Conservation (phyloP, 2,797 vertebrate species). For the Anguilla obscura region DNA sequence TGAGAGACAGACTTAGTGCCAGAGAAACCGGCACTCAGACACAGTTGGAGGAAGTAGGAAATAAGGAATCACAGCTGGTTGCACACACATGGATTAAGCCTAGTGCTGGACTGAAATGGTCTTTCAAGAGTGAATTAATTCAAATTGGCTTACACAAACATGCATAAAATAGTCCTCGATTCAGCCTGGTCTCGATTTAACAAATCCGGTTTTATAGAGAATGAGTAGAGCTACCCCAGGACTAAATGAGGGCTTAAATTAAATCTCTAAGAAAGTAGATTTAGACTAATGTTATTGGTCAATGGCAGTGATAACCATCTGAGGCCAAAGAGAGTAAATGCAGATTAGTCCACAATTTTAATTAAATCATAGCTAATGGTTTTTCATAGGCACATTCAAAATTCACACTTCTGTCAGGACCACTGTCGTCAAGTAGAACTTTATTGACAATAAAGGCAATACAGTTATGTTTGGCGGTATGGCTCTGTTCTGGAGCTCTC, state of each 20-base stretch:
- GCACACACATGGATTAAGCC: background rate
- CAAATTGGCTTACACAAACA: conserved; percentile 1
- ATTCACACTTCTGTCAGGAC: too few relatives aligned
- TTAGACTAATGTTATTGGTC: background rate
- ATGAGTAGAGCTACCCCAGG: background rate
- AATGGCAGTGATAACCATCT: background rate
- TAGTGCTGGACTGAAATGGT: background rate
- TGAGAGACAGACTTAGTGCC: background rate
- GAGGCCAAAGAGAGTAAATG: background rate
- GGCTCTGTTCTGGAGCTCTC: too few relatives aligned
- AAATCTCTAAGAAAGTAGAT: background rate
- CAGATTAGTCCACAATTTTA: background rate
- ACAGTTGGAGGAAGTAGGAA: background rate
- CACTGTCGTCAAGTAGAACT: too few relatives aligned
- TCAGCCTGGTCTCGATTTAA: background rate
- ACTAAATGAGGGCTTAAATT: background rate
- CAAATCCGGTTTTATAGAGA: background rate
- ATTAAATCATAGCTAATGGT: background rate
- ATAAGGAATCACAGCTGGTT: background rate
- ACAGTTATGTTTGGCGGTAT: too few relatives aligned
- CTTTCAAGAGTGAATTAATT: background rate
- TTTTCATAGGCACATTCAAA: conserved; percentile 2
- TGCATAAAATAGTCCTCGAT: background rate
- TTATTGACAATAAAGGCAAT: too few relatives aligned
- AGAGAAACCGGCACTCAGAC: background rate